phyloP scores from a whole-genome alignment of 2,797 vertebrate species.

The Neomorphus geoffroyi region DNA sequence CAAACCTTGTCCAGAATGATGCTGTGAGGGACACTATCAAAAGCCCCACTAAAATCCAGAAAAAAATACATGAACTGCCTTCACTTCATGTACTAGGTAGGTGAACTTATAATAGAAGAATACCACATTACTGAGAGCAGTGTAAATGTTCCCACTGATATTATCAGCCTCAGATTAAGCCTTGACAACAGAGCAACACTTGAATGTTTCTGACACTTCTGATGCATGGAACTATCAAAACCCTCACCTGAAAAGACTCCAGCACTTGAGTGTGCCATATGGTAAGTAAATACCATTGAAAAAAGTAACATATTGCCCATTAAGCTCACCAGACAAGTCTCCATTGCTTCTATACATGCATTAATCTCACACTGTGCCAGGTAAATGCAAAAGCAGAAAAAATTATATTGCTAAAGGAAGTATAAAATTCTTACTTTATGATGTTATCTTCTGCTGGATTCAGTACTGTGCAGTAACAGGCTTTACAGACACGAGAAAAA shows the following conservation, averaged over 20 bases:
- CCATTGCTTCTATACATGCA: background rate
- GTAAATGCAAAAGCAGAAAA: background rate
- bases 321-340: slow-evolving; percentile 13
- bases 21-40: no score
- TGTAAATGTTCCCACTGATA: no score
- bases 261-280: background rate
- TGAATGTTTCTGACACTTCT: background rate
- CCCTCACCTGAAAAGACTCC: background rate
- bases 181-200: no score
- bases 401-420: background rate
- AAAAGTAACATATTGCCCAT: slow-evolving; percentile 4
- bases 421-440: background rate
- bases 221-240: background rate
- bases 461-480: background rate
- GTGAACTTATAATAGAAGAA: no score
- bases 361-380: background rate
- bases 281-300: background rate
- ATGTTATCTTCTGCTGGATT: background rate
- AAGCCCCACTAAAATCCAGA: no score
- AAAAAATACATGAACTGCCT: no score
- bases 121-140: no score
- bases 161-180: no score
- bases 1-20: no score
- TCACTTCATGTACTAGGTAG: no score
- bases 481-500: background rate